Evolutionary conservation across 2,797 vertebrate genomes (phyloP), one percentile per base, ranked within the genome.

Genomic region (Hypotaenidia philippensis): DNA sequence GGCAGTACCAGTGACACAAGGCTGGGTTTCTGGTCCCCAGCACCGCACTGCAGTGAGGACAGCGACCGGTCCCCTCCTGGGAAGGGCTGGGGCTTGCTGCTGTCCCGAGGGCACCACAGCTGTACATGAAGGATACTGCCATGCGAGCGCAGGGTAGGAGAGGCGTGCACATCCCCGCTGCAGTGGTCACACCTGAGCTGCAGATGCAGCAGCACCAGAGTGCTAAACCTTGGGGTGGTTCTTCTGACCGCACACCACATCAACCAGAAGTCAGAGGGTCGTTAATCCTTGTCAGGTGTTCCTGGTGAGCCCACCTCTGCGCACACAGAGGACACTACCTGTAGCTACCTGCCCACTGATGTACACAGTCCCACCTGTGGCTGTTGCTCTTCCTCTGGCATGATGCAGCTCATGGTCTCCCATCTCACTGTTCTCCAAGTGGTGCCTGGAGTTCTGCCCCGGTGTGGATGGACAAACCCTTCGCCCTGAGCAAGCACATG

Each of bases 81-180:
- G 6, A 69, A 44, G 64, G 27, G 34, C n/a, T 12, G 64, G 50
- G 41, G n/a, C 56, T 70, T 18, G 32, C 26, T 2, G 2, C 32
- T 4, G 1, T 31, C 8, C 21, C 16, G 18, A n/a, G 27, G n/a
- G n/a, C 50, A 25, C 36, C 27, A 45, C 60, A 13, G 17, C 65
- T 7, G 20, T 13, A 15, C 1, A 0, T 16, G 13, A 40, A 22
- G 53, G 38, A 6, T n/a, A 11, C 57, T 11, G 23, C 83, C 32
- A 63, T 5, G 6, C 0, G 1, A 31, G 71, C 1, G 50, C n/a
- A n/a, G 1, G 6, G 19, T 1, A 0, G 10, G 4, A 31, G 5
- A 45, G 36, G 13, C 18, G 14, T 8, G 26, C 26, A 4, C 2
- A 1, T 20, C n/a, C 61, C 21, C 34, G 4, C 55, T 1, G 31